Evolutionary conservation across 2,797 vertebrate species (phyloP), one percentile per base, ranked within the genome.

Genomic region (Poecilia wingei): DNA sequence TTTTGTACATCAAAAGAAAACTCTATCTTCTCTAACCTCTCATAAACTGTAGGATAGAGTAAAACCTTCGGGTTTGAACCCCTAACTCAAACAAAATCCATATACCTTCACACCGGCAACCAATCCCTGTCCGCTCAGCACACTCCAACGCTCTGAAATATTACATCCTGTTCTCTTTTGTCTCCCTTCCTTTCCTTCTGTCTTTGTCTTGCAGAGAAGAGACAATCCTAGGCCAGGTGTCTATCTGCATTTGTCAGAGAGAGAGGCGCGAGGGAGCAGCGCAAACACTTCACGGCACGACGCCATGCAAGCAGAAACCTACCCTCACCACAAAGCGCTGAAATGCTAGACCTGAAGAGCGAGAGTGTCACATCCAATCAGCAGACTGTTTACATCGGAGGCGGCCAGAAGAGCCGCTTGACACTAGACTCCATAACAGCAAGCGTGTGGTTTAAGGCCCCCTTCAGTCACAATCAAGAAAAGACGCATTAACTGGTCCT

Each of bases 191-290:
- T 88, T 84, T 83, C 75, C 79, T 79, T 78, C 85, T 93, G 74
- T 85, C 82, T 91, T 83, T 93, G 82, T 90, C 92, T 93, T 92
- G 41, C 92, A 94, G 91, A 79, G 81, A 84, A 66, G 86, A 86
- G 92, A 92, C 93, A 82, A 87, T 86, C 90, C 89, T 70, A 81
- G 89, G 88, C 84, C 81, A 76, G 66, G 86, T 79, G 92, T 91
- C 93, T 92, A 91, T 91, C 92, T 92, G 88, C 88, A 84, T 94
- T 93, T 86, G 88, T 93, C 89, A 89, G 88, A 89, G 78, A 81
- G 78, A 81, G 88, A 84, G 79, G 25, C 84, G 86, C 77, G 85
- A 86, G 86, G 81, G 81, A 88, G 89, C 87, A 85, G 90, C 88
- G 81, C 81, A 84, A 68, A 41, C 64, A 22, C 36, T 10, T 79